A percentile compares a stretch with the other conserved stretches of the same genome.
Evolutionary conservation across 2,888 invertebrate species (phyloP).

Genomic region (Tachina grossa): DNA sequence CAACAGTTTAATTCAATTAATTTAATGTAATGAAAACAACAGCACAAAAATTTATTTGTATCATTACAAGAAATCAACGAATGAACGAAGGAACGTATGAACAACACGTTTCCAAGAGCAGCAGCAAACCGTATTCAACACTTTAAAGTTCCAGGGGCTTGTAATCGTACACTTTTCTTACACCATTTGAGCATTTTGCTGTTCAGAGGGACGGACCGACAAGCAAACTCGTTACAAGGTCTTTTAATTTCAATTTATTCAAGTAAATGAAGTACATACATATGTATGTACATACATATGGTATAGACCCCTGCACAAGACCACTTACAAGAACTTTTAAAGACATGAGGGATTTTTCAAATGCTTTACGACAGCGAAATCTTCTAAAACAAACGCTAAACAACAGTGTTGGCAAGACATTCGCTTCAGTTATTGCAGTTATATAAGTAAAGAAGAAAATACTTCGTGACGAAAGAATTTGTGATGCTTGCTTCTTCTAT

Average conservation of each 20-base stretch:
- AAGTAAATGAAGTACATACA: constrained; percentile 35
- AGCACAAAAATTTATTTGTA: constrained; percentile 17
- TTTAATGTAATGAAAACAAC: constrained; percentile 71
- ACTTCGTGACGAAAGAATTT: no score
- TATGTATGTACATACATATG: no score
- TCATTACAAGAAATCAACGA: neutral
- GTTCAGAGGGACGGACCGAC: constrained; percentile 21
- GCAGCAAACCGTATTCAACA: constrained; percentile 11
- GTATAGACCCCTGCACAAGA: no score
- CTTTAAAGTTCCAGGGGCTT: constrained; percentile 25
- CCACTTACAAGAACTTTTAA: no score
- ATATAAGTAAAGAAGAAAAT: no score
- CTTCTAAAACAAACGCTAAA: no score
- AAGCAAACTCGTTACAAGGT: constrained; percentile 39
- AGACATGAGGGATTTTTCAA: no score
- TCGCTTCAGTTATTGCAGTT: no score
- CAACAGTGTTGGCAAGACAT: no score
- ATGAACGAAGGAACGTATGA: neutral
- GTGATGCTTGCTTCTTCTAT: no score
- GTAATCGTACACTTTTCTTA: constrained; percentile 37
- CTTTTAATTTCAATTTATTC: constrained; percentile 54
- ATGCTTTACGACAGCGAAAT: no score
- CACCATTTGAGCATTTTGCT: neutral
- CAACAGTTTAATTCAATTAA: constrained; percentile 80
- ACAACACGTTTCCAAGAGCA: constrained; percentile 10